Conservation (phyloP, 2,888 invertebrate species). For the Spisula solida region DNA sequence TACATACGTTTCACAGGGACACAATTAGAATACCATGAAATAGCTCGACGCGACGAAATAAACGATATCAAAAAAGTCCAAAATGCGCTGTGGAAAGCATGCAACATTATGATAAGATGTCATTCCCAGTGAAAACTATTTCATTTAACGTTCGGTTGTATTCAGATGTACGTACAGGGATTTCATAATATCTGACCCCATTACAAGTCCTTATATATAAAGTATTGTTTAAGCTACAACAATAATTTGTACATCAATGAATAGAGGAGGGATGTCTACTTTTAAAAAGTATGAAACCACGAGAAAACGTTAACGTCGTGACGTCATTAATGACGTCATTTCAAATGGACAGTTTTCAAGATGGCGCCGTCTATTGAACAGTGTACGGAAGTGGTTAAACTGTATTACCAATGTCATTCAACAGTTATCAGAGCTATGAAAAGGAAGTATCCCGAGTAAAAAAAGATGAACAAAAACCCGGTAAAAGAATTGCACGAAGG, state of each 20-base stretch:
- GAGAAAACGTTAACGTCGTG: slow-evolving; percentile 41
- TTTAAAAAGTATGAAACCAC: background rate
- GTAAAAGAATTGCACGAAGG: slow-evolving; percentile 12
- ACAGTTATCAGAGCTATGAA: slow-evolving; percentile 34
- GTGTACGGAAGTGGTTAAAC: slow-evolving; percentile 20
- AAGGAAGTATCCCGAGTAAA: background rate
- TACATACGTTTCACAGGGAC: too few species aligned
- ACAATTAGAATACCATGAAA: too few species aligned
- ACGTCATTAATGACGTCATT: slow-evolving; percentile 37
- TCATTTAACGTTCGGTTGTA: too few species aligned
- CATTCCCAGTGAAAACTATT: too few species aligned
- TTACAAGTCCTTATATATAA: background rate
- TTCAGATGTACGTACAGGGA: too few species aligned
- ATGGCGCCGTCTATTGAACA: slow-evolving; percentile 24
- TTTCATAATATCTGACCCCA: background rate
- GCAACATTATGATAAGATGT: too few species aligned
- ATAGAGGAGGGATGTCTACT: background rate
- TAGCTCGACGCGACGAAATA: too few species aligned
- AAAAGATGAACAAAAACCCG: background rate
- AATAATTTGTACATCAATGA: background rate
- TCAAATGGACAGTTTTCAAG: slow-evolving; percentile 6
- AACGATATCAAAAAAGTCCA: too few species aligned
- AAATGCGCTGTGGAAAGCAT: too few species aligned
- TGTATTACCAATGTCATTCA: slow-evolving; percentile 31
- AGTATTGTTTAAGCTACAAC: background rate